These are phyloP conservation scores for Camponotus pennsylvanicus DNA, from an alignment of 1,140 invertebrate genomes.

Conservation along the genomic window DNA sequence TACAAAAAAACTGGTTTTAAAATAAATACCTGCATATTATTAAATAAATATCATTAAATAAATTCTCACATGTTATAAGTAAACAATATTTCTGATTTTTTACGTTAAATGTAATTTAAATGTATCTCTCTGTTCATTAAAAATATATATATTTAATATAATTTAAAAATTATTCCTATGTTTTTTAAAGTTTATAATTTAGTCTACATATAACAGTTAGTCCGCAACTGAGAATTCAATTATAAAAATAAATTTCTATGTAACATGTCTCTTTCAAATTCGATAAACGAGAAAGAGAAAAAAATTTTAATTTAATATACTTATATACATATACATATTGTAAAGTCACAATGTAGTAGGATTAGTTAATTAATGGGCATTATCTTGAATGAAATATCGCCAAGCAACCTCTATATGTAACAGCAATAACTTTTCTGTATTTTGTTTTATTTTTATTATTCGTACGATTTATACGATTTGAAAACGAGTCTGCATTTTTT, in stretches of 20 bases:
- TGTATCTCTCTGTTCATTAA: not conserved
- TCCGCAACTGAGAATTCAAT: not conserved
- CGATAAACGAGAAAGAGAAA: not conserved
- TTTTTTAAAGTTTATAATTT: not conserved
- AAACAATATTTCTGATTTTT: not conserved
- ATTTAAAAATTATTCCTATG: not conserved
- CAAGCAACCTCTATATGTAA: not conserved
- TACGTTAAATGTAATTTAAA: not conserved
- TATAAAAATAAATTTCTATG: not conserved
- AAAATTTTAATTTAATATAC: not conserved
- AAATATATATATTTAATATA: slow-evolving; percentile 25
- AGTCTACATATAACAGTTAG: not conserved
- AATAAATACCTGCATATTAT: not conserved
- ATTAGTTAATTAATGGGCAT: not conserved
- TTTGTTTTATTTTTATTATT: not conserved
- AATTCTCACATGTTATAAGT: not conserved
- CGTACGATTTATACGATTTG: not conserved
- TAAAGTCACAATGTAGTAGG: not conserved
- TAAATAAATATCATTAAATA: not conserved
- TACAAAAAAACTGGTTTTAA: not conserved
- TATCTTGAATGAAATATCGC: not conserved
- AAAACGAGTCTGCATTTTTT: slow-evolving; percentile 35
- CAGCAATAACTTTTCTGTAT: not conserved
- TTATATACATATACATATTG: too few species aligned
- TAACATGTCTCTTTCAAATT: too few species aligned